These are phyloP conservation scores for Buteo buteo DNA, from an alignment of 2,113 vertebrate genomes.

Conservation along the genomic window DNA sequence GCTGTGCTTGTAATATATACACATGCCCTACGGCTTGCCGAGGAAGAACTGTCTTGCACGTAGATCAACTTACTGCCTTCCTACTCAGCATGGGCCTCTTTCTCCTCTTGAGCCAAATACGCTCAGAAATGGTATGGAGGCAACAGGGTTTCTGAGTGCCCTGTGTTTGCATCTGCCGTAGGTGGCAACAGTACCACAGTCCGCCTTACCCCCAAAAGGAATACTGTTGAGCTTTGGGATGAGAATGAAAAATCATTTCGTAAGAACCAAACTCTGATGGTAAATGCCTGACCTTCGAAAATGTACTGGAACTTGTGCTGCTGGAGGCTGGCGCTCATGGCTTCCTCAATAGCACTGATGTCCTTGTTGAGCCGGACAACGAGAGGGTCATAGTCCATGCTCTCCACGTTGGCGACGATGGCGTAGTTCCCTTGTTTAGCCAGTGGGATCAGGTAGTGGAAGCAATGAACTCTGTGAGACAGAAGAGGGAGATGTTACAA, in stretches of 20 bases:
- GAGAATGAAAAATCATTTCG: fast-evolving
- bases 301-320: constrained; percentile 99
- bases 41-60: not conserved
- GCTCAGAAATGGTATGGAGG: not conserved
- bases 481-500: not conserved
- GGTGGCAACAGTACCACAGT: not conserved
- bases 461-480: constrained; percentile 88
- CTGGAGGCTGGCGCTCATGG: constrained; percentile 92
- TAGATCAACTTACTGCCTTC: not conserved
- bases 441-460: constrained; percentile 95
- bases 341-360: constrained; percentile 94
- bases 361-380: constrained; percentile 98
- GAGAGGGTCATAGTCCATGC: constrained; percentile 98
- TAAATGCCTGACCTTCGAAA: constrained; percentile 85
- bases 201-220: not conserved
- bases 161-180: not conserved
- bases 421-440: constrained; percentile 97
- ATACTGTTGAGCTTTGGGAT: not conserved
- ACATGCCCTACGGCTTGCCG: not conserved
- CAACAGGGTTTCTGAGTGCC: not conserved
- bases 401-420: constrained; percentile 97
- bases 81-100: not conserved
- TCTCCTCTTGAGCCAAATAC: not conserved
- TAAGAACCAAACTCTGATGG: not conserved
- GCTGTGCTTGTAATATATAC: not conserved